These are phyloP conservation scores for Hydrophis major DNA, from an alignment of 2,797 vertebrate species.

Conservation along the genomic window DNA sequence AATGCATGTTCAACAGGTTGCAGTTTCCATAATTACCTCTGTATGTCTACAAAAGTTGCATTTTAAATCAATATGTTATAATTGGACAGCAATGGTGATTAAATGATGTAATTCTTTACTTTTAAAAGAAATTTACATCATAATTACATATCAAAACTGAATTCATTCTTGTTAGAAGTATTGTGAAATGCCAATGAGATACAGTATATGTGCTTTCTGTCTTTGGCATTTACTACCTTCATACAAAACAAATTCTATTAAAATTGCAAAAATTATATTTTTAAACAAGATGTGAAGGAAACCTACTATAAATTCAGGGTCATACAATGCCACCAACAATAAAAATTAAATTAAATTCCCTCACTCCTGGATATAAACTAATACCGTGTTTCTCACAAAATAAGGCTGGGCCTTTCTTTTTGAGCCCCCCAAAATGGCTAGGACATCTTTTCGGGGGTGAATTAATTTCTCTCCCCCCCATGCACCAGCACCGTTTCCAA, in stretches of 20 bases:
- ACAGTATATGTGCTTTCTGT: conserved; percentile 10
- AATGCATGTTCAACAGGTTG: not conserved
- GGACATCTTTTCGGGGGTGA: too few species aligned
- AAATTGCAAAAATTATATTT: conserved; percentile 32
- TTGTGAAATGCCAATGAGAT: not conserved
- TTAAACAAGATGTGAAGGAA: conserved; percentile 29
- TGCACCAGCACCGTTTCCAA: too few species aligned
- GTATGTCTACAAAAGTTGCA: not conserved
- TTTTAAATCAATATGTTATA: not conserved
- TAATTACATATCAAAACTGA: not conserved
- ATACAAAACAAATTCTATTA: not conserved
- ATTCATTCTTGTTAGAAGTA: not conserved
- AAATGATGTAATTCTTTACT: not conserved
- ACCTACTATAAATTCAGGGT: conserved; percentile 37
- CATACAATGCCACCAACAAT: conserved; percentile 36
- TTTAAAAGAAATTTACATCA: not conserved
- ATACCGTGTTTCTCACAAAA: too few species aligned
- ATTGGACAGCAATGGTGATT: not conserved
- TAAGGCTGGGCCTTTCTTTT: too few species aligned
- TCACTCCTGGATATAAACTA: conserved; percentile 23
- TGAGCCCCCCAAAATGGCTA: too few species aligned
- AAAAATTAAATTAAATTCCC: conserved; percentile 26
- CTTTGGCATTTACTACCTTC: not conserved
- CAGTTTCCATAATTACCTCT: not conserved
- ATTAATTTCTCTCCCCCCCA: too few species aligned